A percentile compares a stretch with the other conserved stretches of the same genome.
Conservation (phyloP, 2,888 invertebrate species). For the Scaptomyza tumidula region DNA sequence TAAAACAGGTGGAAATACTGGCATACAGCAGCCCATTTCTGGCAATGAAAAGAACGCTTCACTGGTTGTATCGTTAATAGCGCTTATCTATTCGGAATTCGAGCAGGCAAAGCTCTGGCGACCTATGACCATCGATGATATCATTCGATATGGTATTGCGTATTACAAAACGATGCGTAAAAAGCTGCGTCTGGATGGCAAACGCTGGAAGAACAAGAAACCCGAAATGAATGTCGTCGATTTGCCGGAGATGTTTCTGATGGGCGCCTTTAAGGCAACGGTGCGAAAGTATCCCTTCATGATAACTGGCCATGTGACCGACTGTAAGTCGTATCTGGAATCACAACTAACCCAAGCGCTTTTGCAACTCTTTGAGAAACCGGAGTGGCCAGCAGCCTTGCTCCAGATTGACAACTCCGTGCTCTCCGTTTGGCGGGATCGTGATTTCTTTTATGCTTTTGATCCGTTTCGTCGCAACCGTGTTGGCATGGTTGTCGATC, state of each 20-base stretch:
- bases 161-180: conserved; percentile 74
- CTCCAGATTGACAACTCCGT: conserved; percentile 87
- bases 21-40: conserved; percentile 74
- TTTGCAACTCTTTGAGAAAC: conserved; percentile 68
- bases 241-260: conserved; percentile 84
- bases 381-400: conserved; percentile 73
- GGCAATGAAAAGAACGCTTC: conserved; percentile 85
- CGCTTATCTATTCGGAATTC: conserved; percentile 88
- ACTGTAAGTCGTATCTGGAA: conserved; percentile 71
- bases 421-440: conserved; percentile 88
- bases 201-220: conserved; percentile 72
- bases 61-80: conserved; percentile 86
- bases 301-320: conserved; percentile 77
- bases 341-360: conserved; percentile 77
- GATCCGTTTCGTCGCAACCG: conserved; percentile 88
- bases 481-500: conserved; percentile 86
- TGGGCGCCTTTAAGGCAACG: conserved; percentile 81
- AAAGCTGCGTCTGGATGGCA: conserved; percentile 70
- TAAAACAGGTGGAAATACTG: conserved; percentile 79
- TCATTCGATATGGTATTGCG: conserved; percentile 76
- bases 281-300: conserved; percentile 77
- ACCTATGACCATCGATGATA: conserved; percentile 86
- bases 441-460: conserved; percentile 87
- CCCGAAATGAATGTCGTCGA: conserved; percentile 77
- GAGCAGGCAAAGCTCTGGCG: conserved; percentile 88